Conservation (phyloP, 2,113 vertebrate genomes). For the Charina bottae region DNA sequence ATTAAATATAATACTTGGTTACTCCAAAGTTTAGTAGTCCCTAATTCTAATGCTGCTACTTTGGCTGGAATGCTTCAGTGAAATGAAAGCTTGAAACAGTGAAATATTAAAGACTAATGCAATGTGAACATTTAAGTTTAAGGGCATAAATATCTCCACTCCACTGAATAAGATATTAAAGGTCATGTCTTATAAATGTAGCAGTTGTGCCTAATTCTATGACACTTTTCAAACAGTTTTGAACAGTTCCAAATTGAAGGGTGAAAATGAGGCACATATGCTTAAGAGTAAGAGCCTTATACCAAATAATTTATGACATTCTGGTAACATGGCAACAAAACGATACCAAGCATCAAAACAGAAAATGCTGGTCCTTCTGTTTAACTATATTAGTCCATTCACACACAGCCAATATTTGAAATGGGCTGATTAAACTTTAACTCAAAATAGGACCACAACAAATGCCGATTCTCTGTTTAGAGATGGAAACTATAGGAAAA, state of each 20-base stretch:
- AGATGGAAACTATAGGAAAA: neutral
- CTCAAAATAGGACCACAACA: neutral
- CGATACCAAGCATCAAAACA: neutral
- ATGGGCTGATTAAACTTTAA: slow-evolving; percentile 23
- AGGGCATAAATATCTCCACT: slow-evolving; percentile 47
- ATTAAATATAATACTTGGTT: neutral
- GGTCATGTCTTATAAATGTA: slow-evolving; percentile 45
- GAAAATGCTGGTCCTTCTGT: neutral
- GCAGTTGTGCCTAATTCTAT: slow-evolving; percentile 14
- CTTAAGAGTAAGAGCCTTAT: neutral
- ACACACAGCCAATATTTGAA: slow-evolving; percentile 20
- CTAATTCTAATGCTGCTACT: neutral
- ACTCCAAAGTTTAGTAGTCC: neutral
- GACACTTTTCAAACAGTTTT: slow-evolving; percentile 6
- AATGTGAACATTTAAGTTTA: slow-evolving; percentile 30
- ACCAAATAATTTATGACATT: neutral
- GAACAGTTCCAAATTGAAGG: slow-evolving; percentile 3
- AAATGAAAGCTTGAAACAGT: slow-evolving; percentile 40
- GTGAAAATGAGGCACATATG: neutral
- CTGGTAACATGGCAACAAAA: neutral
- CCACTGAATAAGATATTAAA: slow-evolving; percentile 29
- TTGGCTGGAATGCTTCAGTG: slow-evolving; percentile 46
- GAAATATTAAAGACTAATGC: slow-evolving; percentile 60
- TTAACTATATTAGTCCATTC: fast-evolving
- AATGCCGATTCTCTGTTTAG: slow-evolving; percentile 4